Evolutionary conservation across 2,888 invertebrate genomes (phyloP).

Genomic region (Cantharis nigra): DNA sequence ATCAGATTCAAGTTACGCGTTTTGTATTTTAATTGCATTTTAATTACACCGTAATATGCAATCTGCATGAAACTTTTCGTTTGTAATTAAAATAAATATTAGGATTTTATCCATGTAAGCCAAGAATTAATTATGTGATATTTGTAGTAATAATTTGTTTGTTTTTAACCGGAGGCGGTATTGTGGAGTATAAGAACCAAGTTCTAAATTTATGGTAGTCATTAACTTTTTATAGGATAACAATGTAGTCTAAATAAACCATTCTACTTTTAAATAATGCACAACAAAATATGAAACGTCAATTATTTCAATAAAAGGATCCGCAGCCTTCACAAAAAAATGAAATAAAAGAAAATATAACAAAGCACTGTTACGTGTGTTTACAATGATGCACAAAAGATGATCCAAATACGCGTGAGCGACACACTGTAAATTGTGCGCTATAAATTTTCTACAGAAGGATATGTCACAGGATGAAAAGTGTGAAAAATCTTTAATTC

Average conservation of each 20-base stretch:
- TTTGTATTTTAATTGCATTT: slow-evolving; percentile 24
- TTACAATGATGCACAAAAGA: neutral
- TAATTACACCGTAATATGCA: slow-evolving; percentile 23
- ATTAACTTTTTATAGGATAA: slow-evolving; percentile 32
- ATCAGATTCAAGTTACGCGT: slow-evolving; percentile 14
- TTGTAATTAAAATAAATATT: slow-evolving; percentile 29
- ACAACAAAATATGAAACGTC: slow-evolving; percentile 18
- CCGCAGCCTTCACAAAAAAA: neutral
- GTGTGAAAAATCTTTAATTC: no score
- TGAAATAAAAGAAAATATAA: neutral
- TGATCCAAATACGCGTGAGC: neutral
- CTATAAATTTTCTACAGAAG: neutral
- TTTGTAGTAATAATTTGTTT: slow-evolving; percentile 30
- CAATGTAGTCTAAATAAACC: slow-evolving; percentile 17
- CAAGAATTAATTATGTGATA: slow-evolving; percentile 26
- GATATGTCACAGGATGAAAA: neutral
- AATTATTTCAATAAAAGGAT: slow-evolving; percentile 8
- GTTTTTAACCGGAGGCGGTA: slow-evolving; percentile 30
- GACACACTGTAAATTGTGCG: neutral
- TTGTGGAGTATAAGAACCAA: slow-evolving; percentile 19
- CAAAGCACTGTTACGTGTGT: neutral
- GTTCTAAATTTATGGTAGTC: slow-evolving; percentile 31
- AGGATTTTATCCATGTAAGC: slow-evolving; percentile 25
- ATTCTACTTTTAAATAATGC: slow-evolving; percentile 13
- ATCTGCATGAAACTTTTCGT: slow-evolving; percentile 13